A percentile compares a stretch with the other conserved stretches of the same genome.
Evolutionary conservation across 2,113 vertebrate species (phyloP).

Genomic region (Panthera leo): DNA sequence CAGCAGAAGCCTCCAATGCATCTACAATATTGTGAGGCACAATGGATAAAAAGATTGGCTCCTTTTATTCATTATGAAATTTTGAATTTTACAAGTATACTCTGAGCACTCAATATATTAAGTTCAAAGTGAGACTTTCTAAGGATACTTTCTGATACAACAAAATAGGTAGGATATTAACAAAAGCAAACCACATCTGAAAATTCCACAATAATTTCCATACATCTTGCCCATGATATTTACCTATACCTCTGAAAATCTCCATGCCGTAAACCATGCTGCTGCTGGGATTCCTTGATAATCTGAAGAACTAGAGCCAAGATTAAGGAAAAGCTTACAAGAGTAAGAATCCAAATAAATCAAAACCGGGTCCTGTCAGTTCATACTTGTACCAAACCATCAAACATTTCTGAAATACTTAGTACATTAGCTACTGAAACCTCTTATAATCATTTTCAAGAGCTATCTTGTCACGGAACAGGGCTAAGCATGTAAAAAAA

Average conservation of each 20-base stretch:
- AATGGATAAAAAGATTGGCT: background rate
- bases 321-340: conserved; percentile 84
- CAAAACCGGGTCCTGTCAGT: background rate
- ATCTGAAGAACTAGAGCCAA: conserved; percentile 92
- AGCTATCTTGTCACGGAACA: background rate
- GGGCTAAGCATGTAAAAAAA: background rate
- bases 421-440: background rate
- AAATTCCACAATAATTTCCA: background rate
- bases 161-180: background rate
- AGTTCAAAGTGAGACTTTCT: background rate
- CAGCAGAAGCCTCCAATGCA: background rate
- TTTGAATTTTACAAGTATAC: background rate
- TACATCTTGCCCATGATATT: conserved; percentile 55
- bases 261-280: conserved; percentile 97
- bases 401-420: background rate
- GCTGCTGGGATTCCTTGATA: conserved; percentile 98
- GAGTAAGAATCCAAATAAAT: background rate
- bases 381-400: background rate
- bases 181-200: background rate
- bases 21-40: background rate
- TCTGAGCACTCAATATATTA: background rate
- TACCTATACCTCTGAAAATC: conserved; percentile 99
- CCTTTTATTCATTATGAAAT: background rate
- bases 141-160: background rate
- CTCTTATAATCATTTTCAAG: background rate